Percentiles rank a stretch among this genome's conserved stretches.
These are phyloP conservation scores for Falco columbarius DNA, from an alignment of 2,797 vertebrate species.

Conservation along the genomic window DNA sequence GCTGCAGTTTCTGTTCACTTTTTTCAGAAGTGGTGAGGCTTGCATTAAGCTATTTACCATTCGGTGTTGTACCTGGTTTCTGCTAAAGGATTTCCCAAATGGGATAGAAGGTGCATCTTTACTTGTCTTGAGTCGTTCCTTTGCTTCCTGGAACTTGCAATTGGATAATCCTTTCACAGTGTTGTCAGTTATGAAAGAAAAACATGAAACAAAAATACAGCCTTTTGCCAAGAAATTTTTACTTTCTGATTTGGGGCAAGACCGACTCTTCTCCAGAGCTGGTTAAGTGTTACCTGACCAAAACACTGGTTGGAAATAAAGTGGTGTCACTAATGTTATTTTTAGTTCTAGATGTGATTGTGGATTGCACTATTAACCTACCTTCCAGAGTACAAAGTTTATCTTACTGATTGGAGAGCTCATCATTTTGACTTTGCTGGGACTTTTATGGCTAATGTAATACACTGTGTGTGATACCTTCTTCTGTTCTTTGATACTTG, in stretches of 20 bases:
- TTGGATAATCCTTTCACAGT: neutral
- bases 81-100: neutral
- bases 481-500: neutral
- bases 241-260: neutral
- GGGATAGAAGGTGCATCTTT: neutral
- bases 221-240: neutral
- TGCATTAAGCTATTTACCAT: neutral
- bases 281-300: neutral
- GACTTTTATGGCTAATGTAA: neutral
- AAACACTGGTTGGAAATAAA: neutral
- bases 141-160: neutral
- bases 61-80: neutral
- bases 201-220: neutral
- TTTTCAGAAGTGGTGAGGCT: neutral
- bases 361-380: constrained; percentile 45
- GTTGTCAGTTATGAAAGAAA: neutral
- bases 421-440: constrained; percentile 16
- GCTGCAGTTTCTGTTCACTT: neutral
- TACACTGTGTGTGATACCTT: neutral
- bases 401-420: neutral
- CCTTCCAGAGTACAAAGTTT: constrained; percentile 43
- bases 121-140: neutral
- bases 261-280: neutral
- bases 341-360: neutral
- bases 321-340: neutral